A percentile compares a stretch with the other conserved stretches of the same genome.
Conservation (phyloP, 2,113 vertebrate genomes). For the Saimiri boliviensis region DNA sequence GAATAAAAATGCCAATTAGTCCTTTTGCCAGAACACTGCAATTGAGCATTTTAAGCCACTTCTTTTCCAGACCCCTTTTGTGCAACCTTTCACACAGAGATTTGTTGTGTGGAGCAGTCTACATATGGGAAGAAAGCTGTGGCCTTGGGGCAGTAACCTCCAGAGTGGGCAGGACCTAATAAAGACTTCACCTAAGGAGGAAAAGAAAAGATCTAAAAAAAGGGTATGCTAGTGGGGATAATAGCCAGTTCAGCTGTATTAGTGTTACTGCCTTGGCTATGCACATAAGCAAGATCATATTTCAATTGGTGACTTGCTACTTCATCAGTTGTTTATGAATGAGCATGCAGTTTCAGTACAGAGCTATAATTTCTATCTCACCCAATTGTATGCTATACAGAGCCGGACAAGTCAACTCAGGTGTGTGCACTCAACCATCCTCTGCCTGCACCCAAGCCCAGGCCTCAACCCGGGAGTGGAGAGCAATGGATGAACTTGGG, state of each 20-base stretch:
- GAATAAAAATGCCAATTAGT: constrained; percentile 77
- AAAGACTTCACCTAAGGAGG: constrained; percentile 57
- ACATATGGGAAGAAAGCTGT: constrained; percentile 13
- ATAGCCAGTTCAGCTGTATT: background rate
- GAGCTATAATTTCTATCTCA: background rate
- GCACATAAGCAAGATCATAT: background rate
- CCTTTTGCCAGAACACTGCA: constrained; percentile 54
- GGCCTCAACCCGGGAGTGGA: too few relatives aligned
- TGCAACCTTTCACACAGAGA: constrained; percentile 56
- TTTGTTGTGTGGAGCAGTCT: background rate
- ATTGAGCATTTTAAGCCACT: constrained; percentile 53
- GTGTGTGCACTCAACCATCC: too few relatives aligned
- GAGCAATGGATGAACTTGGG: background rate
- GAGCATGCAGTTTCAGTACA: background rate
- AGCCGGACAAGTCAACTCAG: too few relatives aligned
- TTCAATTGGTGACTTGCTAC: background rate
- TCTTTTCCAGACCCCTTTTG: constrained; percentile 65
- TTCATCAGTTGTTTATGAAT: background rate
- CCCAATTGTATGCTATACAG: background rate
- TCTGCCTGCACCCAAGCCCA: background rate
- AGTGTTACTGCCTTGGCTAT: background rate
- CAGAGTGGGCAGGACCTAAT: background rate
- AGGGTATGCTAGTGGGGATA: background rate
- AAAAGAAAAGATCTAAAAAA: constrained; percentile 41
- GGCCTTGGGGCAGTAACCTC: constrained; percentile 1